These are phyloP conservation scores for Galeruca laticollis DNA, from an alignment of 2,888 invertebrate species.

Conservation along the genomic window DNA sequence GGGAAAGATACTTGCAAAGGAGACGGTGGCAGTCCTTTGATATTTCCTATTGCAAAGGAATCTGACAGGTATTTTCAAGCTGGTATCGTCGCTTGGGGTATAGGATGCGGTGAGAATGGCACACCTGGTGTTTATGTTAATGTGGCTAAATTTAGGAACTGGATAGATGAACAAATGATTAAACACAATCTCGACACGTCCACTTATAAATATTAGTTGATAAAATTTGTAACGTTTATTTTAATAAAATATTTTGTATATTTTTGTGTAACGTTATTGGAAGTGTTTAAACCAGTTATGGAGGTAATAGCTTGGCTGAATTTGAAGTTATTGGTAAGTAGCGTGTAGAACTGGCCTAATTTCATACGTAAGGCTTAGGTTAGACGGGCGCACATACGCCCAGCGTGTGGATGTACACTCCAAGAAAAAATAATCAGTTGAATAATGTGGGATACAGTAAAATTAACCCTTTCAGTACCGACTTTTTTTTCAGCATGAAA, in stretches of 20 bases:
- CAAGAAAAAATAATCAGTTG: too few species aligned
- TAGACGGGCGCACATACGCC: too few species aligned
- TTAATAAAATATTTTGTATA: background rate
- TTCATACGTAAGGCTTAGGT: too few species aligned
- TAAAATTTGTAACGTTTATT: conserved; percentile 32
- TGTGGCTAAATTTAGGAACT: conserved; percentile 75
- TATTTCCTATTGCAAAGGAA: conserved; percentile 71
- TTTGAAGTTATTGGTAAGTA: too few species aligned
- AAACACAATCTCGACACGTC: conserved; percentile 14
- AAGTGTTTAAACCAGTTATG: too few species aligned
- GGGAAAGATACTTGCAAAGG: conserved; percentile 78
- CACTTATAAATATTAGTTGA: conserved; percentile 17
- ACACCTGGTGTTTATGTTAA: conserved; percentile 85
- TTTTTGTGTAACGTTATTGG: background rate
- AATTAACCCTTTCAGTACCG: too few species aligned
- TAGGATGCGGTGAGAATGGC: conserved; percentile 79
- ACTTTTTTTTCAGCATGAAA: too few species aligned
- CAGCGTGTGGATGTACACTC: too few species aligned
- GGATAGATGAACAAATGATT: conserved; percentile 75
- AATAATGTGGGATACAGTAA: too few species aligned
- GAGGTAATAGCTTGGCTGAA: too few species aligned
- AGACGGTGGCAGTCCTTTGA: conserved; percentile 71
- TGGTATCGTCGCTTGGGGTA: conserved; percentile 90
- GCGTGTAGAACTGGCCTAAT: too few species aligned
- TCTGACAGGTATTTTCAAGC: conserved; percentile 75